Percentiles rank a stretch among this genome's conserved stretches.
Evolutionary conservation across 2,888 invertebrate species (phyloP).

Genomic region (Lissonota sp.): DNA sequence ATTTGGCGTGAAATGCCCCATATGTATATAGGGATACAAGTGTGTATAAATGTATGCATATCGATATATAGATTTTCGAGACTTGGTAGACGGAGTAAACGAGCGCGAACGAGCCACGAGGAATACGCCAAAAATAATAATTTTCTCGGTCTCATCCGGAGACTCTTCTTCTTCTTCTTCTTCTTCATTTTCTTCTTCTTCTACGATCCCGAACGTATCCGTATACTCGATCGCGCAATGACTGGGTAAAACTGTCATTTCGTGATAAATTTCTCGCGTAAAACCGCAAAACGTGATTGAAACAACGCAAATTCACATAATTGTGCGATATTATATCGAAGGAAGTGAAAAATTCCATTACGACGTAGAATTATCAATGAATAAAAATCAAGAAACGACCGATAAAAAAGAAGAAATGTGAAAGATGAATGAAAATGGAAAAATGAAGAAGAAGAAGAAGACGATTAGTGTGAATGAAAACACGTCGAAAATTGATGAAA

Average conservation of each 20-base stretch:
- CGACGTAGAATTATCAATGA: too few relatives aligned
- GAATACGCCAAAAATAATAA: constrained; percentile 63
- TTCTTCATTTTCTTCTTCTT: constrained; percentile 12
- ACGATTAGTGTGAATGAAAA: background rate
- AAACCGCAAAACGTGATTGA: background rate
- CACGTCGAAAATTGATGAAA: too few relatives aligned
- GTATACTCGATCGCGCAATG: constrained; percentile 4
- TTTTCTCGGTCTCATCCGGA: constrained; percentile 57
- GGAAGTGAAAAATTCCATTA: too few relatives aligned
- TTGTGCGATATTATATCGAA: too few relatives aligned
- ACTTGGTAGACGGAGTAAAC: constrained; percentile 45
- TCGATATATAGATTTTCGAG: constrained; percentile 23
- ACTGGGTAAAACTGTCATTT: background rate
- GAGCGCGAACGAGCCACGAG: constrained; percentile 45
- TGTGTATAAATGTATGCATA: constrained; percentile 11
- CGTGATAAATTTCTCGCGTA: background rate
- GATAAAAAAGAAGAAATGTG: too few relatives aligned
- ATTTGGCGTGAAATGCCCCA: background rate
- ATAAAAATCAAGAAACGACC: too few relatives aligned
- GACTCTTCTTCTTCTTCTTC: constrained; percentile 35
- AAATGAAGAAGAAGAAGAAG: background rate
- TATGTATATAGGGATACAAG: background rate
- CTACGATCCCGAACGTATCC: background rate
- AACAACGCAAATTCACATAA: too few relatives aligned
- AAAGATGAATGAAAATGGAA: background rate